Conservation (phyloP, 2,113 vertebrate species). For the Martes martes region DNA sequence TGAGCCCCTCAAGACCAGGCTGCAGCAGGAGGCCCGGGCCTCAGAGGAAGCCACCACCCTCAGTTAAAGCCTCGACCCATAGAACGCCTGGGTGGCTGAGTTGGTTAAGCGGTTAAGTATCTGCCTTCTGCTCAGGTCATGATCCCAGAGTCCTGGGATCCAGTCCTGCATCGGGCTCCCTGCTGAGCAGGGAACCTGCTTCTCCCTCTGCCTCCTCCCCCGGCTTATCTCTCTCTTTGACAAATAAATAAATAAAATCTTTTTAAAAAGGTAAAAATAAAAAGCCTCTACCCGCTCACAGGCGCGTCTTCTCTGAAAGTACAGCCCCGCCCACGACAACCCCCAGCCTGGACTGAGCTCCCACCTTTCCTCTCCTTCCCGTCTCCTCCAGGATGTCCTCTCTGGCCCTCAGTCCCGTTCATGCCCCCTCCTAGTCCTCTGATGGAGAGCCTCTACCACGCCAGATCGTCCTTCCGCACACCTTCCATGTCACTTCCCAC, state of each 20-base stretch:
- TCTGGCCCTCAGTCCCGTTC: neutral
- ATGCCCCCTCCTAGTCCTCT: neutral
- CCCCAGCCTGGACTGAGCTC: fast-evolving
- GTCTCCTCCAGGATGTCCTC: neutral
- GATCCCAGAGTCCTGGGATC: too few relatives aligned
- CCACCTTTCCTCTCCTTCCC: neutral
- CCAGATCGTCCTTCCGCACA: neutral
- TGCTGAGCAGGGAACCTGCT: too few relatives aligned
- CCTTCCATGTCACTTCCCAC: neutral
- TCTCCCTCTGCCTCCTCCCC: too few relatives aligned
- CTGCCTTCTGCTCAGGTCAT: too few relatives aligned
- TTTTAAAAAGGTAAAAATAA: too few relatives aligned
- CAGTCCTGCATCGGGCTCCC: too few relatives aligned
- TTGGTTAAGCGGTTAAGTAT: too few relatives aligned
- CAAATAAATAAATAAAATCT: too few relatives aligned
- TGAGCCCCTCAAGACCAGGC: neutral
- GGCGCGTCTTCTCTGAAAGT: neutral
- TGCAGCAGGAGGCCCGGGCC: neutral
- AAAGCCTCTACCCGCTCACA: too few relatives aligned
- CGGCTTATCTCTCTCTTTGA: too few relatives aligned
- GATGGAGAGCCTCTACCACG: neutral
- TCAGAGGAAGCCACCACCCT: neutral
- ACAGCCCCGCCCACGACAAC: fast-evolving
- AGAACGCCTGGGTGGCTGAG: too few relatives aligned
- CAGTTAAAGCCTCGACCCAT: neutral